Conservation (phyloP, 1,140 invertebrate species). For the Procambarus virginalis region DNA sequence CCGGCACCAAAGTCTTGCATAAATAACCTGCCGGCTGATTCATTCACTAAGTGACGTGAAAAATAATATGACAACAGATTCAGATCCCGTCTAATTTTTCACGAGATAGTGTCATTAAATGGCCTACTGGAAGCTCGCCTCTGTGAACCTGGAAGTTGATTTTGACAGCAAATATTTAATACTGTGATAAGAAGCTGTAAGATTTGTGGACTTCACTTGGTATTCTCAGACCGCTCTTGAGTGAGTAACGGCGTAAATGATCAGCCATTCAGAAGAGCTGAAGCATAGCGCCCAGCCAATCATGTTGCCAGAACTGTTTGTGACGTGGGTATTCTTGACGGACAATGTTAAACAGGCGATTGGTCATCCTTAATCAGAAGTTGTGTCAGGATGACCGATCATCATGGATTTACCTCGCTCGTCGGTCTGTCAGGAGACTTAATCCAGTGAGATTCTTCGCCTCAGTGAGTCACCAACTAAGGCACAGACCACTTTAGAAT, state of each 20-base stretch:
- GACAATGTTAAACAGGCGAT: not conserved
- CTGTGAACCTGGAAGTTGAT: slow-evolving; percentile 19
- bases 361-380: slow-evolving; percentile 1
- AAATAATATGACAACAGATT: slow-evolving; percentile 37
- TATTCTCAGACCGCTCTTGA: slow-evolving; percentile 2
- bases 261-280: not conserved
- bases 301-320: not conserved
- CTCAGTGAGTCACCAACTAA: too few relatives aligned
- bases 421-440: not conserved
- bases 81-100: slow-evolving; percentile 43
- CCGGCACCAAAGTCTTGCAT: not conserved
- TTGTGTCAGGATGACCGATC: not conserved
- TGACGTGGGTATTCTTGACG: not conserved
- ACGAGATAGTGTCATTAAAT: slow-evolving; percentile 35
- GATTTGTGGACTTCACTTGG: slow-evolving; percentile 7
- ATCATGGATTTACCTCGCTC: slow-evolving; percentile 4
- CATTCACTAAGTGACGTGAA: slow-evolving; percentile 10
- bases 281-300: not conserved
- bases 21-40: not conserved
- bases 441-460: too few relatives aligned
- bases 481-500: too few relatives aligned
- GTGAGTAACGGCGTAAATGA: not conserved
- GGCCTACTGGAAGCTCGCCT: slow-evolving; percentile 26
- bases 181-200: slow-evolving; percentile 17
- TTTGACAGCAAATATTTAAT: slow-evolving; percentile 20